phyloP scores from a whole-genome alignment of 2,888 invertebrate species.

The Drosophila nigricruria region DNA sequence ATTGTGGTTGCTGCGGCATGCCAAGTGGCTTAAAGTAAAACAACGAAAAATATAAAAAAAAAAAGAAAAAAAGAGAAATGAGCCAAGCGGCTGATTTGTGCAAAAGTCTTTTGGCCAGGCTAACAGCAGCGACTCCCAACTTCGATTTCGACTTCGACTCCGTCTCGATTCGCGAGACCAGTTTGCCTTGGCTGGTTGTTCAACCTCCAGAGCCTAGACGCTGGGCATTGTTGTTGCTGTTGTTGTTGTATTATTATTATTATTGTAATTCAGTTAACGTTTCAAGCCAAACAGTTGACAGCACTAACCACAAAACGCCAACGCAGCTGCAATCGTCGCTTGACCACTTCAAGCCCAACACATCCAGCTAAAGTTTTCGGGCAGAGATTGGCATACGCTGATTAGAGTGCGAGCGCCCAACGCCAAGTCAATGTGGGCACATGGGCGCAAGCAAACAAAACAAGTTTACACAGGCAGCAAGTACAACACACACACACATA shows the following conservation, averaged over 20 bases:
- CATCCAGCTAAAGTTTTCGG: conserved; percentile 22
- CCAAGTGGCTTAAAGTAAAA: conserved; percentile 41
- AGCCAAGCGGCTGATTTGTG: conserved; percentile 16
- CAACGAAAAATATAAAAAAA: not conserved
- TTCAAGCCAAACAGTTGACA: conserved; percentile 16
- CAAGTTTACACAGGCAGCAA: conserved; percentile 57
- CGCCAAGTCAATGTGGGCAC: conserved; percentile 57
- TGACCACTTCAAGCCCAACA: conserved; percentile 24
- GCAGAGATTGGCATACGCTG: conserved; percentile 75
- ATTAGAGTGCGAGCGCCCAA: conserved; percentile 65
- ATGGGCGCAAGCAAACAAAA: conserved; percentile 39
- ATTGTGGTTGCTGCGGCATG: conserved; percentile 62
- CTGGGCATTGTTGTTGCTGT: conserved; percentile 22
- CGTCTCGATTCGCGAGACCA: conserved; percentile 52
- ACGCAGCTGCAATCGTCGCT: conserved; percentile 50
- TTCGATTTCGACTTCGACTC: conserved; percentile 4
- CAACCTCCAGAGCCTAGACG: conserved; percentile 64
- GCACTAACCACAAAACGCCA: conserved; percentile 59
- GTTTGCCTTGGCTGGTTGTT: conserved; percentile 83
- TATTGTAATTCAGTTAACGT: conserved; percentile 75
- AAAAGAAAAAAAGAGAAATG: conserved; percentile 34
- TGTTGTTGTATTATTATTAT: conserved; percentile 32
- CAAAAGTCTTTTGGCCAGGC: conserved; percentile 14
- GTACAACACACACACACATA: conserved; percentile 43
- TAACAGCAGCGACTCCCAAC: conserved; percentile 21